Conservation (phyloP, 2,113 vertebrate species). For the Nothoprocta perdicaria region DNA sequence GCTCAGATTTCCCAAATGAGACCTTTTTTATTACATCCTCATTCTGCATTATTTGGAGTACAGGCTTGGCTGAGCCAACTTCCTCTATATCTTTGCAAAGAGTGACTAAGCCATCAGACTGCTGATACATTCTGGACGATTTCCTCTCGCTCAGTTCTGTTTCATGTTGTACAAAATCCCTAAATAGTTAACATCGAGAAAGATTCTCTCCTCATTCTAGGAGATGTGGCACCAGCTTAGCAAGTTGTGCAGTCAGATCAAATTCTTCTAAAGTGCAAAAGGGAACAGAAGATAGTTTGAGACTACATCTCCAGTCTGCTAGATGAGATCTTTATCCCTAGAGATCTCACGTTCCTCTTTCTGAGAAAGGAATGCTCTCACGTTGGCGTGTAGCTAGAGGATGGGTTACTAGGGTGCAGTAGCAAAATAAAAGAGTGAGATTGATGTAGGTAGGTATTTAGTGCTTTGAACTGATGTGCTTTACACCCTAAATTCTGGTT, state of each 20-base stretch:
- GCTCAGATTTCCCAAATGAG: neutral
- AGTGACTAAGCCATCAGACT: conserved; percentile 27
- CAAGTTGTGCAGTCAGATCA: neutral
- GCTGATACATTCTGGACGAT: neutral
- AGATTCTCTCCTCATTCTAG: neutral
- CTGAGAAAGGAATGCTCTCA: neutral
- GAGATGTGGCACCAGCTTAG: neutral
- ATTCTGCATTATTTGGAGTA: neutral
- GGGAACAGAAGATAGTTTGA: neutral
- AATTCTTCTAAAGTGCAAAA: neutral
- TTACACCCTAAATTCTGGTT: neutral
- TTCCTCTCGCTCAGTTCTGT: neutral
- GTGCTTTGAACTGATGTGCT: neutral
- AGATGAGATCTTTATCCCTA: neutral
- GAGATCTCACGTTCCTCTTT: neutral
- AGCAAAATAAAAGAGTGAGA: neutral
- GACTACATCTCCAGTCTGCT: neutral
- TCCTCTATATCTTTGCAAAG: neutral
- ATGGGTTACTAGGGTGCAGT: neutral
- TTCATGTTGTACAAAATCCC: neutral
- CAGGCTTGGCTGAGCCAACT: neutral
- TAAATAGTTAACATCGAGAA: neutral
- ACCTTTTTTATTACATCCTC: neutral
- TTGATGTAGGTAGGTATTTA: neutral
- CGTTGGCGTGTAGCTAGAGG: neutral